Percentiles rank a stretch among this genome's conserved stretches.
Conservation (phyloP, 1,140 invertebrate species). For the Temnothorax curvispinosus region DNA sequence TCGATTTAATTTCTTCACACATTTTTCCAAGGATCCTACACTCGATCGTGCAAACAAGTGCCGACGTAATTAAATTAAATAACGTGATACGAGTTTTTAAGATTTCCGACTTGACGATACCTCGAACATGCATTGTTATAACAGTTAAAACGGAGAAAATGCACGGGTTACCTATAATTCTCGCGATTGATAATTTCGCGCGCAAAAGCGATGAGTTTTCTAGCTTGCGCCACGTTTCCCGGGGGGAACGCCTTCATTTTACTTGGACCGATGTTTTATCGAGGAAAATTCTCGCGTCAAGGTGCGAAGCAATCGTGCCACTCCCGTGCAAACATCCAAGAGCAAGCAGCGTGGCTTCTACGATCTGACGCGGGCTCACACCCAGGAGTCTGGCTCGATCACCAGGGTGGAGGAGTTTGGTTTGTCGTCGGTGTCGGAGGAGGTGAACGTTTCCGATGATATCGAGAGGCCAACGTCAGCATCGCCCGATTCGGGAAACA, state of each 20-base stretch:
- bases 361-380: constrained; percentile 77
- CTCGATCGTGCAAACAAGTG: not conserved
- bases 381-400: constrained; percentile 71
- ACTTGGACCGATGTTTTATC: constrained; percentile 29
- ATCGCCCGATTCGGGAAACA: constrained; percentile 12
- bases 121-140: not conserved
- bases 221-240: not conserved
- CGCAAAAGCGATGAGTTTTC: not conserved
- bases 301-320: constrained; percentile 12
- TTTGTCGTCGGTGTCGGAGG: constrained; percentile 73
- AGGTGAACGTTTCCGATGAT: constrained; percentile 47
- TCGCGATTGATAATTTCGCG: not conserved
- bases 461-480: constrained; percentile 20
- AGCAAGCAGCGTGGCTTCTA: constrained; percentile 76
- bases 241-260: not conserved
- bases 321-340: not conserved
- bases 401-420: constrained; percentile 79
- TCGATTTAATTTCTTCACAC: not conserved
- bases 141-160: not conserved
- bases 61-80: not conserved
- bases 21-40: not conserved
- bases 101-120: not conserved
- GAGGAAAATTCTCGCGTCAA: constrained; percentile 18
- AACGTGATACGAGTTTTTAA: not conserved
- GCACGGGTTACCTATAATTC: not conserved